phyloP scores from a whole-genome alignment of 2,888 invertebrate genomes.

The Drosophila kanekoi region DNA sequence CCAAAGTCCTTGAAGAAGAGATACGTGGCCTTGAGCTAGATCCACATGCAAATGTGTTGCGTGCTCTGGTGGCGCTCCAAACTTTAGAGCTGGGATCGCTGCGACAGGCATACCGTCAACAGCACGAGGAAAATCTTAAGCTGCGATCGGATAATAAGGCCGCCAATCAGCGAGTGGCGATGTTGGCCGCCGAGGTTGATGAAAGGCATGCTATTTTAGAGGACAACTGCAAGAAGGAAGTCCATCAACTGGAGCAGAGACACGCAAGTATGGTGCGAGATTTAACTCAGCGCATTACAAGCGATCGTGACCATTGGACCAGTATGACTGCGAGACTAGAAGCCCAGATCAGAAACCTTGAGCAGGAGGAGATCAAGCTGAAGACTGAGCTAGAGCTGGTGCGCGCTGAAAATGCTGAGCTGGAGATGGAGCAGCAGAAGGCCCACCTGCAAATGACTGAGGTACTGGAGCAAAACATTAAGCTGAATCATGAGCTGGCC shows the following conservation, averaged over 20 bases:
- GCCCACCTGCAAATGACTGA: slow-evolving; percentile 88
- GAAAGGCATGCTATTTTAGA: slow-evolving; percentile 95
- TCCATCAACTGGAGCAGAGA: slow-evolving; percentile 90
- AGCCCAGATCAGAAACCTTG: slow-evolving; percentile 88
- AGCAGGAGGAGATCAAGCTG: slow-evolving; percentile 89
- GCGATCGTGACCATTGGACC: slow-evolving; percentile 91
- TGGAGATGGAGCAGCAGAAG: slow-evolving; percentile 88
- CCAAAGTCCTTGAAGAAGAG: slow-evolving; percentile 90
- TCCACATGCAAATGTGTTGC: slow-evolving; percentile 78
- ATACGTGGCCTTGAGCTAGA: slow-evolving; percentile 85
- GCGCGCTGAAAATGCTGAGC: slow-evolving; percentile 88
- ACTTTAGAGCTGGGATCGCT: slow-evolving; percentile 89
- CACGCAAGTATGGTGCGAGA: slow-evolving; percentile 91
- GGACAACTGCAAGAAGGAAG: slow-evolving; percentile 88
- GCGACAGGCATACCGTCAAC: slow-evolving; percentile 88
- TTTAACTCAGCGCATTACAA: slow-evolving; percentile 88
- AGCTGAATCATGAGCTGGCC: slow-evolving; percentile 86
- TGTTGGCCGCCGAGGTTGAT: slow-evolving; percentile 95
- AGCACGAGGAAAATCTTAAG: slow-evolving; percentile 92
- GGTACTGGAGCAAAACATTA: slow-evolving; percentile 86
- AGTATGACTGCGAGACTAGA: slow-evolving; percentile 88
- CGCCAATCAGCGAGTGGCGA: slow-evolving; percentile 92
- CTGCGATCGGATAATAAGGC: slow-evolving; percentile 91
- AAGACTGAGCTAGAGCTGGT: slow-evolving; percentile 88
- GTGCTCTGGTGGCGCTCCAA: slow-evolving; percentile 89